A percentile compares a stretch with the other conserved stretches of the same genome.
phyloP scores from a whole-genome alignment of 2,888 invertebrate species.

The Steromphala cineraria region DNA sequence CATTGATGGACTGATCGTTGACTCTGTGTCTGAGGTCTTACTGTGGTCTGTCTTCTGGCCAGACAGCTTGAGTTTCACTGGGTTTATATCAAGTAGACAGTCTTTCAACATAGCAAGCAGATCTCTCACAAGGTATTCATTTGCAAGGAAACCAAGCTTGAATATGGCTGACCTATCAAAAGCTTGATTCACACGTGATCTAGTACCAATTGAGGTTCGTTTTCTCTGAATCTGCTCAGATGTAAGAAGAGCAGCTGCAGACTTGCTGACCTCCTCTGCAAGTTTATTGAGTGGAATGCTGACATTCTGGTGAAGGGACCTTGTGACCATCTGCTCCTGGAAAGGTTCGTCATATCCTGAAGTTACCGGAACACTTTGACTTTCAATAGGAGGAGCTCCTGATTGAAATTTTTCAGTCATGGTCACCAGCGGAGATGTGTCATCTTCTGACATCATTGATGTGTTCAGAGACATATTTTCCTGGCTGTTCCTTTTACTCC shows the following conservation, averaged over 20 bases:
- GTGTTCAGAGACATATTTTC: constrained; percentile 32
- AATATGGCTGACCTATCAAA: constrained; percentile 1
- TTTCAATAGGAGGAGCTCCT: neutral
- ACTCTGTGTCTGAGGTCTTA: neutral
- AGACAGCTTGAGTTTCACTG: constrained; percentile 53
- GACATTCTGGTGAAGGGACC: neutral
- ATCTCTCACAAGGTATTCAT: constrained; percentile 68
- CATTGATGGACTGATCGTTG: constrained; percentile 41
- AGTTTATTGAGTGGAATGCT: constrained; percentile 1
- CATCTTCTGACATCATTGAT: constrained; percentile 43
- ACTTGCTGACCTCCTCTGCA: neutral
- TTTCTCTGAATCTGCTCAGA: neutral
- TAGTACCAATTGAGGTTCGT: neutral
- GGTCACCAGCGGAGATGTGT: constrained; percentile 7
- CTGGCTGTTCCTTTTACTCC: constrained; percentile 34
- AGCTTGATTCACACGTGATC: neutral
- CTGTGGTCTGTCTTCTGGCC: constrained; percentile 32
- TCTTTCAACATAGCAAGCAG: constrained; percentile 66
- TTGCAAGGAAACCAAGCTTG: constrained; percentile 61
- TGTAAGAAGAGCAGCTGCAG: neutral
- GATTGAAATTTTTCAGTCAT: neutral
- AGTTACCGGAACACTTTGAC: constrained; percentile 23
- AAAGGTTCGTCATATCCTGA: constrained; percentile 57
- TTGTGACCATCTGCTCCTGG: constrained; percentile 18
- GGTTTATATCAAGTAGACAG: constrained; percentile 63